Conservation (phyloP, 1,140 invertebrate species). For the Caenorhabditis brenneri region DNA sequence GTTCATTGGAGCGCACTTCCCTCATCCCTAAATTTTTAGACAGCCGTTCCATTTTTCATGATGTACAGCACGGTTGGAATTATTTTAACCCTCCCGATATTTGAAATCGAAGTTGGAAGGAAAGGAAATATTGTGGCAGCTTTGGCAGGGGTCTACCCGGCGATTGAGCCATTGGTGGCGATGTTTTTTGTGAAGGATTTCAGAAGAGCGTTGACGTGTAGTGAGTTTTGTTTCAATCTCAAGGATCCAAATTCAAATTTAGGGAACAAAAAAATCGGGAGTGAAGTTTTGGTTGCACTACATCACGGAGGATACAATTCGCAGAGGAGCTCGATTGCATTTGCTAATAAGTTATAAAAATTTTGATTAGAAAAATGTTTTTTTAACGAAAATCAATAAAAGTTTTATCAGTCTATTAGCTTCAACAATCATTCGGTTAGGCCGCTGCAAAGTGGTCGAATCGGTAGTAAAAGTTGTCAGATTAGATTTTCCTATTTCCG, state of each 20-base stretch:
- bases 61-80: not conserved
- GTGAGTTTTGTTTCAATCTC: not conserved
- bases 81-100: not conserved
- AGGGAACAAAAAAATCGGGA: not conserved
- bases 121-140: not conserved
- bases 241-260: not conserved
- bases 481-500: too few species aligned
- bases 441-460: too few species aligned
- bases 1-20: not conserved
- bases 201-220: too few species aligned
- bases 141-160: not conserved
- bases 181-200: constrained; percentile 3
- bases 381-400: too few species aligned
- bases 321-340: not conserved
- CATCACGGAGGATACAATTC: not conserved
- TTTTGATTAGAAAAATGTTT: too few species aligned
- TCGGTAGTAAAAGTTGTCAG: too few species aligned
- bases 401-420: too few species aligned
- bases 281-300: not conserved
- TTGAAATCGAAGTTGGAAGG: not conserved
- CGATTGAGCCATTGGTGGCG: not conserved
- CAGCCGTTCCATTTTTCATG: not conserved
- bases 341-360: not conserved
- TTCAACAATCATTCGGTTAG: too few species aligned
- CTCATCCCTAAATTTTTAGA: not conserved